Evolutionary conservation across 2,888 invertebrate genomes (phyloP), one percentile per base, ranked within the genome.

Genomic region (Meandrusa payeni): DNA sequence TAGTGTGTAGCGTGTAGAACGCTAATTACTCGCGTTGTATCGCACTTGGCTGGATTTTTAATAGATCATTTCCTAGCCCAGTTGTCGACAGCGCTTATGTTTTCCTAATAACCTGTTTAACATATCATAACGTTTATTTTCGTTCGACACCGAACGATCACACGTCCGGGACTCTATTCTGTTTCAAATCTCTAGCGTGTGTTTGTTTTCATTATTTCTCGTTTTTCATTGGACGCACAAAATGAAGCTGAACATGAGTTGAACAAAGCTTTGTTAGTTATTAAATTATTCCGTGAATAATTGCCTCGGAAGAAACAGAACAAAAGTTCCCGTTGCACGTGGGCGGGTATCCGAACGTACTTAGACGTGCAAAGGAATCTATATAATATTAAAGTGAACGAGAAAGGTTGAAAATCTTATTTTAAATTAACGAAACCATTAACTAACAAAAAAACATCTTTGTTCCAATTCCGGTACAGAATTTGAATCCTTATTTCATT

Each of bases 71-170:
- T 70, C 66, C 61, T 70, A 64, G 64, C 69, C 64, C 45, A n/a
- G 61, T 61, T 69, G 73, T 75, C 77, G 69, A 72, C 78, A 69
- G 68, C 70, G 54, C 59, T 69, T 63, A 76, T 80, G 80, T 79
- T 83, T 78, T 77, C 73, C 76, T 78, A 82, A 82, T 82, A 83
- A 82, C 71, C 73, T 76, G 79, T 79, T 75, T 72, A 79, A 77
- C 75, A 76, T 80, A 81, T 81, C 76, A 81, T 80, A 78, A 73
- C 69, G 78, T 82, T 82, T 85, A 83, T 83, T 85, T 83, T 80
- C 57, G 76, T 81, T 82, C 70, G 60, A 64, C 69, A 74, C 75
- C 71, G 70, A 77, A 72, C 79, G 71, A 82, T 81, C 82, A 82
- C 80, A 81, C 70, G 76, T 75, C 77, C 80, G 74, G 69, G 69